A percentile compares a stretch with the other conserved stretches of the same genome.
phyloP scores from a whole-genome alignment of 2,797 vertebrate genomes.

The Leuciscus waleckii region DNA sequence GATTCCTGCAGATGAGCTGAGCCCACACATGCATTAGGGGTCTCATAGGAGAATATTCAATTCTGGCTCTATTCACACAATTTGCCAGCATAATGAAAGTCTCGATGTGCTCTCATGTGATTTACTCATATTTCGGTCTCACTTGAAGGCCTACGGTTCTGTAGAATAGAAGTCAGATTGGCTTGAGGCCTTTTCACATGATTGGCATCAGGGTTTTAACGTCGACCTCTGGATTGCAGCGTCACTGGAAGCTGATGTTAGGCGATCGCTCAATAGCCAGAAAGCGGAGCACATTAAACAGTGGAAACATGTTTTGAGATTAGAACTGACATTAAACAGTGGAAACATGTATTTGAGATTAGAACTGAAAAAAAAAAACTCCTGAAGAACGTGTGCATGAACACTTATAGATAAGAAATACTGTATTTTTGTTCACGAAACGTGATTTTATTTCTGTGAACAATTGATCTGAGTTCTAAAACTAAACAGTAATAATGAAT shows the following conservation, averaged over 20 bases:
- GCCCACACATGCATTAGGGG: background rate
- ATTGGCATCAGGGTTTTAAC: background rate
- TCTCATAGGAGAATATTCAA: slow-evolving; percentile 13
- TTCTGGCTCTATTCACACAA: slow-evolving; percentile 7
- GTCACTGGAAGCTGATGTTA: background rate
- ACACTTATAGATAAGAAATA: too few relatives aligned
- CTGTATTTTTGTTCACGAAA: too few relatives aligned
- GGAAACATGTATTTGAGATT: background rate
- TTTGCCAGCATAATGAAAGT: slow-evolving; percentile 22
- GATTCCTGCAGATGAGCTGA: background rate
- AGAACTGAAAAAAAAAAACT: too few relatives aligned
- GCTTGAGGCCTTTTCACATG: background rate
- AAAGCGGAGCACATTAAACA: background rate
- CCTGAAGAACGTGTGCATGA: background rate
- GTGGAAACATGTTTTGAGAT: background rate
- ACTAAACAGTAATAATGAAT: background rate
- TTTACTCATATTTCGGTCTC: slow-evolving; percentile 39
- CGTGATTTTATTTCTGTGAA: too few relatives aligned
- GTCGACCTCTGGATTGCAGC: background rate
- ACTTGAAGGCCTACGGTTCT: background rate
- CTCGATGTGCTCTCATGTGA: slow-evolving; percentile 29
- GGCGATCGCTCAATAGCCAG: too few relatives aligned
- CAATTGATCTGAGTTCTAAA: background rate
- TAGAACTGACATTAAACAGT: background rate
- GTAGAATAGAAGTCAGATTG: background rate